Percentiles rank a stretch among this genome's conserved stretches.
phyloP scores from a whole-genome alignment of 2,888 invertebrate genomes.

The Macrosiphum euphorbiae region DNA sequence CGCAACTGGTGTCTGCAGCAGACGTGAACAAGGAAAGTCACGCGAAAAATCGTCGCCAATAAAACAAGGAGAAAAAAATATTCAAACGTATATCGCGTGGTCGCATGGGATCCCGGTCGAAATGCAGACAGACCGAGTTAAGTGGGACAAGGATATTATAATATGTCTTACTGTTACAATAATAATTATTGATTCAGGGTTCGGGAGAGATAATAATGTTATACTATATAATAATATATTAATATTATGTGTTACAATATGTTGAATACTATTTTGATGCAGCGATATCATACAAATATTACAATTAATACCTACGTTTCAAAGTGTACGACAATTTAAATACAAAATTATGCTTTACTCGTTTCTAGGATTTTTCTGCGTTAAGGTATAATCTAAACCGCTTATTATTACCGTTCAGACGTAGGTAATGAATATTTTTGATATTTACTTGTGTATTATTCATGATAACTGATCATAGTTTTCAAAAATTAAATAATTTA shows the following conservation, averaged over 20 bases:
- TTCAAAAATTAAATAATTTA: background rate
- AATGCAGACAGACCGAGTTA: background rate
- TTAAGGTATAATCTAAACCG: background rate
- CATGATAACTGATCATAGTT: background rate
- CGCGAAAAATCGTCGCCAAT: background rate
- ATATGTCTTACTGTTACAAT: background rate
- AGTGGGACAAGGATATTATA: background rate
- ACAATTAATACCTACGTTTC: background rate
- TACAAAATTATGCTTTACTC: background rate
- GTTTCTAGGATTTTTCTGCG: background rate
- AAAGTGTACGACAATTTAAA: background rate
- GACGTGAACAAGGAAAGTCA: background rate
- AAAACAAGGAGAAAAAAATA: background rate
- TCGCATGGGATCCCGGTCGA: background rate
- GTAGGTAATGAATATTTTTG: too few species aligned
- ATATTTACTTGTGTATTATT: background rate
- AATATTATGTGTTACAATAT: too few species aligned
- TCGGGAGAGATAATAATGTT: background rate
- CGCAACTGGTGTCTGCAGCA: background rate
- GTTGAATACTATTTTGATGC: background rate
- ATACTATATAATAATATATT: too few species aligned
- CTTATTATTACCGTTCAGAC: too few species aligned
- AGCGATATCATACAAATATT: background rate
- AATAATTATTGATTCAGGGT: background rate
- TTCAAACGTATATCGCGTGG: background rate